phyloP scores from a whole-genome alignment of 2,797 vertebrate genomes.

The Cyclura pinguis region DNA sequence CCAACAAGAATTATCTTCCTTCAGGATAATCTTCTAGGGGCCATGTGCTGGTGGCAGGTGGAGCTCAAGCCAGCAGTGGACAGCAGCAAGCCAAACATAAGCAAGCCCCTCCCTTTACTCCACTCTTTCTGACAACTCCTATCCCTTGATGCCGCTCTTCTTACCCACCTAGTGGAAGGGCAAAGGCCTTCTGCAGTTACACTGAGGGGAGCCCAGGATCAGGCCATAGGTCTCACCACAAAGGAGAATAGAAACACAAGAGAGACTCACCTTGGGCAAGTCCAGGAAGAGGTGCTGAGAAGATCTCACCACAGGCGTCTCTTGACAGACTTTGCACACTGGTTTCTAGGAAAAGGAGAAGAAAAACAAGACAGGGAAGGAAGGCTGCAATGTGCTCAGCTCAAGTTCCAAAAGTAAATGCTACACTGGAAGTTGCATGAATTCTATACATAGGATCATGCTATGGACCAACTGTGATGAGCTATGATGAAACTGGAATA shows the following conservation, averaged over 20 bases:
- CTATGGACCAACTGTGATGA: not conserved
- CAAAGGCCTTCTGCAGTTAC: not conserved
- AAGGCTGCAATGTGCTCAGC: not conserved
- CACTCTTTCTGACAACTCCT: not conserved
- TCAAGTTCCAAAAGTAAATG: not conserved
- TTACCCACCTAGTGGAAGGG: not conserved
- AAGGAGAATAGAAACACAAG: too few relatives aligned
- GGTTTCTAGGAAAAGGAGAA: conserved; percentile 77
- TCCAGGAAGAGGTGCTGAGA: conserved; percentile 94
- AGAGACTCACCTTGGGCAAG: conserved; percentile 88
- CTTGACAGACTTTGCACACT: conserved; percentile 91
- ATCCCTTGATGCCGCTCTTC: not conserved
- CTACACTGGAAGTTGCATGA: not conserved
- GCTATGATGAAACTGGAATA: not conserved
- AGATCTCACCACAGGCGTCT: conserved; percentile 85
- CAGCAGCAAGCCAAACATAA: not conserved
- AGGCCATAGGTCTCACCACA: too few relatives aligned
- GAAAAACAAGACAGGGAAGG: not conserved
- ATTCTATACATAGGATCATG: not conserved
- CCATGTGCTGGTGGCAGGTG: not conserved
- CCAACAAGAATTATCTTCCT: not conserved
- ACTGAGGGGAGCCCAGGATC: too few relatives aligned
- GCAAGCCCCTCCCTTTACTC: not conserved
- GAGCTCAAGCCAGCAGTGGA: not conserved
- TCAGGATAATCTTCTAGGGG: not conserved